Evolutionary conservation across 2,113 vertebrate species (phyloP), one percentile per base, ranked within the genome.

Genomic region (Mobula hypostoma): DNA sequence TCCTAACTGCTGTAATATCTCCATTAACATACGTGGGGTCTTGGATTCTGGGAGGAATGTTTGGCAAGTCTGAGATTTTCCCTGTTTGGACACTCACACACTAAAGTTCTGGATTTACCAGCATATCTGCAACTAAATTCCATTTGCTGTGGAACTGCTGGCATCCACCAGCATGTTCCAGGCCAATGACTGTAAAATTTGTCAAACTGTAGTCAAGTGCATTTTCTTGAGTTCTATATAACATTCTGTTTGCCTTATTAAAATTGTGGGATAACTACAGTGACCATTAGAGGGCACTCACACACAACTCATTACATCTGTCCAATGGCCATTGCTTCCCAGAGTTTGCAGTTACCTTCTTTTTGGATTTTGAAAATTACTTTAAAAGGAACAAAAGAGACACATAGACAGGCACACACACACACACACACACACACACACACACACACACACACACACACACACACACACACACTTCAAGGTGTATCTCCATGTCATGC

Each of bases 201-300:
- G 32, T 32, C 32, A 48, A 83, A 7, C 48, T 24, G 80, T 56
- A 83, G 2, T 83, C 48, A 27, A n/a, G 36, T 24, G 40, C 40
- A 56, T 9, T 8, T 7, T 58, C 17, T 58, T 15, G 56, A 36
- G n/a, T 36, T 79, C 8, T 79, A 79, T 36, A 15, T 11, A 36
- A 83, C 7, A 56, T 83, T 83, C 7, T 56, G 48, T 40, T 83
- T 56, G 48, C 77, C 77, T 83, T 7, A 15, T 48, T 82, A 17
- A 82, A 82, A n/a, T 40, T 48, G 27, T 83, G 19, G 56, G 12
- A 24, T 29, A 24, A n/a, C 83, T n/a, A 29, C 58, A 61, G 12
- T 68, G 58, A 32, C 58, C 85, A 90, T 63, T 32, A 90, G 85
- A 90, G 85, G 85, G 85, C 14, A 63, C 61, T 90, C 85, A 90